These are phyloP conservation scores for Platycnemis pennipes DNA, from an alignment of 2,888 invertebrate species.

Conservation along the genomic window DNA sequence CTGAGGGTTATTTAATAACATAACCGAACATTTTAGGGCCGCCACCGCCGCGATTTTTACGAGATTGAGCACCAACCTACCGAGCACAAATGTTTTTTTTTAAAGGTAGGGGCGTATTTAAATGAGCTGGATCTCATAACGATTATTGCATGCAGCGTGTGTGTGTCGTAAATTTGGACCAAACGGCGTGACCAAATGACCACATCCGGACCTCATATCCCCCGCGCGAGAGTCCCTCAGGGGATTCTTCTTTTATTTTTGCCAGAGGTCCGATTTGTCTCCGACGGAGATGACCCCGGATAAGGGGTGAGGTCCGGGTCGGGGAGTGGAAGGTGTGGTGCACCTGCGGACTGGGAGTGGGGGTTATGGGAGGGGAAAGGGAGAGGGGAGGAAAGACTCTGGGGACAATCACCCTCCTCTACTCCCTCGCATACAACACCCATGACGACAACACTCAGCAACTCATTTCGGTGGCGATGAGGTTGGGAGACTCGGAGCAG, in stretches of 20 bases:
- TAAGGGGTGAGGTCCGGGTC: background rate
- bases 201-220: background rate
- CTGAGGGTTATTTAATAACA: background rate
- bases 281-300: background rate
- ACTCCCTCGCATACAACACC: background rate
- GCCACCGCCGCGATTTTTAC: background rate
- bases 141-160: background rate
- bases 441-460: conserved; percentile 12
- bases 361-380: background rate
- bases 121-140: background rate
- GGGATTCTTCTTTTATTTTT: background rate
- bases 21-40: background rate
- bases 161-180: conserved; percentile 3
- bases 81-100: background rate
- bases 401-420: background rate
- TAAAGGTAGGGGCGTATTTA: background rate
- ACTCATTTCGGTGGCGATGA: conserved; percentile 24
- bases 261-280: background rate
- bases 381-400: background rate
- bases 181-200: background rate
- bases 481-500: background rate
- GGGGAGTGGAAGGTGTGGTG: background rate
- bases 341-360: background rate
- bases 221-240: background rate
- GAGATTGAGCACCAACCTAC: background rate